Evolutionary conservation across 2,113 vertebrate genomes (phyloP).

Genomic region (Cnemophilus loriae): DNA sequence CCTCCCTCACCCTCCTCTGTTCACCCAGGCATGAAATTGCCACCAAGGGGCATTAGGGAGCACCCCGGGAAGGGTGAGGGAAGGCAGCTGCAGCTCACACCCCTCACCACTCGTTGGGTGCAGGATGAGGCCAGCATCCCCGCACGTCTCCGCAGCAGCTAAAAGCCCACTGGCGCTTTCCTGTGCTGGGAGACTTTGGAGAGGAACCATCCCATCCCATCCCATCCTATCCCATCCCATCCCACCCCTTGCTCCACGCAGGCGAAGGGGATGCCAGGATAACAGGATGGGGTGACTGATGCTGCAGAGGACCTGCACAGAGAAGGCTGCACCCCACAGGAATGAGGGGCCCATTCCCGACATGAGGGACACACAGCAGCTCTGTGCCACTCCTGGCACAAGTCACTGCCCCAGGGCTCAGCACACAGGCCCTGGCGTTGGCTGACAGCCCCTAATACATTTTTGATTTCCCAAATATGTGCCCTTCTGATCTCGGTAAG

Average conservation of each 20-base stretch:
- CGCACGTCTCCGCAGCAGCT: rapidly evolving
- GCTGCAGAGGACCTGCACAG: rapidly evolving
- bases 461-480: slow-evolving; percentile 37
- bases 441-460: not conserved
- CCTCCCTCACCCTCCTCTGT: rapidly evolving
- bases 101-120: rapidly evolving
- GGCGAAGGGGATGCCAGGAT: not conserved
- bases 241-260: rapidly evolving
- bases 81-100: not conserved
- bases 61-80: rapidly evolving
- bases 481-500: slow-evolving; percentile 48
- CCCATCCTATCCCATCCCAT: not conserved
- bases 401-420: not conserved
- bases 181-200: not conserved
- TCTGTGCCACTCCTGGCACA: not conserved
- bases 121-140: not conserved
- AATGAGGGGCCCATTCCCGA: rapidly evolving
- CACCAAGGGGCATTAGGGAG: not conserved
- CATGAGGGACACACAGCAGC: rapidly evolving
- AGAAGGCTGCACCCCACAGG: not conserved
- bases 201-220: not conserved
- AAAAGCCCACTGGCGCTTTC: not conserved
- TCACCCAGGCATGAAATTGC: not conserved
- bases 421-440: rapidly evolving
- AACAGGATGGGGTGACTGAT: not conserved